phyloP scores from a whole-genome alignment of 2,113 vertebrate species.

The Gyps fulvus region DNA sequence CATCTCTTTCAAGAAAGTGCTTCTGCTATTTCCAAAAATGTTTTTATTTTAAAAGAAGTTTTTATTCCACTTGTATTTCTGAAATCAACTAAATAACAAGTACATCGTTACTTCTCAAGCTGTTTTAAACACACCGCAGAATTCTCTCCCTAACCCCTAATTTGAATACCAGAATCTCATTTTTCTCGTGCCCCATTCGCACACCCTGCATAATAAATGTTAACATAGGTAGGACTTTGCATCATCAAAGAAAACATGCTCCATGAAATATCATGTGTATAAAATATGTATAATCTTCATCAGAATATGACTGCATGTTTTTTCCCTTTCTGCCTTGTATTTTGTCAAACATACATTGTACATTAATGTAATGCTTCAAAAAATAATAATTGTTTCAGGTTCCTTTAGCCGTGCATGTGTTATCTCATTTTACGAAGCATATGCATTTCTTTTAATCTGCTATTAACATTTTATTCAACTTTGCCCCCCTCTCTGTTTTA shows the following conservation, averaged over 20 bases:
- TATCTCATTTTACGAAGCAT: not conserved
- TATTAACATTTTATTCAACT: conserved; percentile 29
- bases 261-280: not conserved
- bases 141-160: not conserved
- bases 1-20: not conserved
- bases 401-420: not conserved
- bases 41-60: not conserved
- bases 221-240: not conserved
- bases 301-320: not conserved
- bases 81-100: not conserved
- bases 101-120: not conserved
- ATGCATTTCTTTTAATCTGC: conserved; percentile 27
- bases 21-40: not conserved
- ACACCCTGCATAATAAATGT: not conserved
- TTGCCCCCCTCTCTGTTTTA: not conserved
- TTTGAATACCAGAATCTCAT: not conserved
- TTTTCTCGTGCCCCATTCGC: not conserved
- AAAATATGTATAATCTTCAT: not conserved
- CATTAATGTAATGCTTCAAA: conserved; percentile 1
- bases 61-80: not conserved
- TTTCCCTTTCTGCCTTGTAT: not conserved
- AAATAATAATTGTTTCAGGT: conserved; percentile 20
- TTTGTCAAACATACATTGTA: not conserved
- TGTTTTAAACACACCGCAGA: not conserved
- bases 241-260: conserved; percentile 1